A percentile compares a stretch with the other conserved stretches of the same genome.
phyloP scores from a whole-genome alignment of 2,797 vertebrate genomes.

The Clamator glandarius region DNA sequence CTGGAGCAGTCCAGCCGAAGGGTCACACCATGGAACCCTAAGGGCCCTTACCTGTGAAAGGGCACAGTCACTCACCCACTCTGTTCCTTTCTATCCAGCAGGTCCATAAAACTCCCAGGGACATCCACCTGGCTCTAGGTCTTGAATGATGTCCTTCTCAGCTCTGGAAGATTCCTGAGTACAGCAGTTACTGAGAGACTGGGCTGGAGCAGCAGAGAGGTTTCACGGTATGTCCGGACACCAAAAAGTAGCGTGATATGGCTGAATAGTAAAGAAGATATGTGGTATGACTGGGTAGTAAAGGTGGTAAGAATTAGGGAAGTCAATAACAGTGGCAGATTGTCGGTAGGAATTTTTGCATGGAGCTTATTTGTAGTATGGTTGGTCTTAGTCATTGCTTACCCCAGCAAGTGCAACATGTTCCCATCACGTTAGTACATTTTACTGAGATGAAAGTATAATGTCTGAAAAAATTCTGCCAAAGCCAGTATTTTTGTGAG shows the following conservation, averaged over 20 bases:
- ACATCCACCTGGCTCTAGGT: neutral
- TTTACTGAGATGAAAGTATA: neutral
- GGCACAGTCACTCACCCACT: neutral
- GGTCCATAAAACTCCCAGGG: neutral
- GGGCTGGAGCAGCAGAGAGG: neutral
- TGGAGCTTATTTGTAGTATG: neutral
- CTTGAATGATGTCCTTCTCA: neutral
- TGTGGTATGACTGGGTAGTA: neutral
- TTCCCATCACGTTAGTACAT: neutral
- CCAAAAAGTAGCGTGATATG: neutral
- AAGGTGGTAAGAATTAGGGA: neutral
- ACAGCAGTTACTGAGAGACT: neutral
- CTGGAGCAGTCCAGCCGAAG: neutral
- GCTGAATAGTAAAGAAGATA: neutral
- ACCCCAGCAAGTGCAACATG: neutral
- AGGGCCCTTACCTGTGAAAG: neutral
- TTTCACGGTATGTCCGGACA: neutral
- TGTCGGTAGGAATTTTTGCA: neutral
- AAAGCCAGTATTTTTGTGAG: neutral
- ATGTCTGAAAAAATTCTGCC: neutral
- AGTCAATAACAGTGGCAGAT: neutral
- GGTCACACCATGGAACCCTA: neutral
- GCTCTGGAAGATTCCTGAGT: neutral
- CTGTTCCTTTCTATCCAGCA: neutral
- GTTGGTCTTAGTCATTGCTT: neutral